Evolutionary conservation across 2,113 vertebrate genomes (phyloP).

Genomic region (Odocoileus virginianus): DNA sequence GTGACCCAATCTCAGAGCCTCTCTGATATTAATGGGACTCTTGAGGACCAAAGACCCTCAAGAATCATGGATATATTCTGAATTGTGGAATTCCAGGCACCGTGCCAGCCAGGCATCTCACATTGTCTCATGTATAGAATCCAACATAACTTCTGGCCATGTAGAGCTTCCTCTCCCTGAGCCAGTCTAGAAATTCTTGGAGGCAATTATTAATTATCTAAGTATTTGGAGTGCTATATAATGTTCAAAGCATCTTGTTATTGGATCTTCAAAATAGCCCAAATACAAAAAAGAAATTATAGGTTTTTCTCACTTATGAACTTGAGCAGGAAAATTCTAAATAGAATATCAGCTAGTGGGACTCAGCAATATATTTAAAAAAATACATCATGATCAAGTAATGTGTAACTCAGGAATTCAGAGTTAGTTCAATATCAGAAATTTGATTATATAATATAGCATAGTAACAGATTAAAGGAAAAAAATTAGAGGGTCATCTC

Average conservation of each 20-base stretch:
- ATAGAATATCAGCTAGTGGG: background rate
- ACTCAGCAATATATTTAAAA: background rate
- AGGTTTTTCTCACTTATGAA: background rate
- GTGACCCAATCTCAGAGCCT: background rate
- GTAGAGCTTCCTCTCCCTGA: background rate
- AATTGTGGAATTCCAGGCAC: background rate
- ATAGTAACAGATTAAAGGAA: background rate
- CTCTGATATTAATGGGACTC: background rate
- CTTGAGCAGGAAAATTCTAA: background rate
- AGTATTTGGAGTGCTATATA: background rate
- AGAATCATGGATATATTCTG: background rate
- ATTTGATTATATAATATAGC: background rate
- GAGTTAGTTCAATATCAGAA: background rate
- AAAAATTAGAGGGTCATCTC: background rate
- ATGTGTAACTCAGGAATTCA: background rate
- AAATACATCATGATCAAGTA: background rate
- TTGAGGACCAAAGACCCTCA: background rate
- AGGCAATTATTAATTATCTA: background rate
- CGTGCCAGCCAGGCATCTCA: too few species aligned
- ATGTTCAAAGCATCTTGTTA: background rate
- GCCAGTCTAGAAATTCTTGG: background rate
- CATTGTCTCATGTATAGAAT: rapidly evolving
- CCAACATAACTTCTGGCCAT: rapidly evolving
- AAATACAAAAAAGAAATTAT: background rate
- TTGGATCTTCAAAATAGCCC: background rate